Conservation (phyloP, 35 echinoderm and acorn worm genomes). For the Heliocidaris erythrogramma region DNA sequence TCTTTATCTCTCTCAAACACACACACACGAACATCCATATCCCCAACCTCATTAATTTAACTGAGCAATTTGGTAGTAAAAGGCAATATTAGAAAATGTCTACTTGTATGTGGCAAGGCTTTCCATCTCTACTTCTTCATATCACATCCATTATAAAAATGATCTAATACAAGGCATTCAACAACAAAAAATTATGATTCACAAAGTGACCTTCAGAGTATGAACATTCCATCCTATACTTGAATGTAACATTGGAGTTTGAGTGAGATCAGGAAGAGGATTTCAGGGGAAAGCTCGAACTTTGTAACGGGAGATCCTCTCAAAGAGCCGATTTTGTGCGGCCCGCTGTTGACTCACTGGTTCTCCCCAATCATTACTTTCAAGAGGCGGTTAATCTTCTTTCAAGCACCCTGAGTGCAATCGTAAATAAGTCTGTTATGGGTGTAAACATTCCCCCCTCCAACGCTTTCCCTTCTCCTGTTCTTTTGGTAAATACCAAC, state of each 20-base stretch:
- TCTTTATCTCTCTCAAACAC: no score
- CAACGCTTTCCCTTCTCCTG: neutral
- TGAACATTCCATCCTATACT: neutral
- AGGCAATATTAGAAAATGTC: no score
- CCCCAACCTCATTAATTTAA: no score
- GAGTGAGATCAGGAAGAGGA: neutral
- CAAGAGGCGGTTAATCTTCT: constrained; percentile 5
- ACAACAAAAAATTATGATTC: no score
- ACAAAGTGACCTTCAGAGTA: neutral
- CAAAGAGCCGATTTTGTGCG: neutral
- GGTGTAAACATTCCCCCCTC: neutral
- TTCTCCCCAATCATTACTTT: constrained; percentile 8
- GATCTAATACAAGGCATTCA: no score
- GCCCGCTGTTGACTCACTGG: neutral
- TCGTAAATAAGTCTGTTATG: neutral
- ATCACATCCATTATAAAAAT: no score
- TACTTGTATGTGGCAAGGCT: no score
- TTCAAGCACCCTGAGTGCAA: neutral
- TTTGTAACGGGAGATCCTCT: constrained; percentile 35
- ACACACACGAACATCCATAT: no score
- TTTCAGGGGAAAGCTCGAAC: neutral
- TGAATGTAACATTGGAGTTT: neutral
- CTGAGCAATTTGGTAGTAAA: no score
- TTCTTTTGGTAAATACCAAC: neutral
- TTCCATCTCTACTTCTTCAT: no score